These are phyloP conservation scores for Macaria notata DNA, from an alignment of 2,888 invertebrate species.

Conservation along the genomic window DNA sequence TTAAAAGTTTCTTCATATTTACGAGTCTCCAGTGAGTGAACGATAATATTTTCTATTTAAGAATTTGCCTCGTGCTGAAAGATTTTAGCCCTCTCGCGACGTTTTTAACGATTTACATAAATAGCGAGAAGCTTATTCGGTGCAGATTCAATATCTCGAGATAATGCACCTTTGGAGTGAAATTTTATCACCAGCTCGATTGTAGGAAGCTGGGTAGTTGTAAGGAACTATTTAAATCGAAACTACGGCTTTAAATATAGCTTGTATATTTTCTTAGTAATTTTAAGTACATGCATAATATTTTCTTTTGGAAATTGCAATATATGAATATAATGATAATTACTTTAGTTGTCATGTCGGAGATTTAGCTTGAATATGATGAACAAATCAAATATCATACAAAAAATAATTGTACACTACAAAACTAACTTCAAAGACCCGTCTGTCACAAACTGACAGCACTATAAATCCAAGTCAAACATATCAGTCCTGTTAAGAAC, in stretches of 20 bases:
- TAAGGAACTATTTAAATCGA: too few relatives aligned
- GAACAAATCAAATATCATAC: too few relatives aligned
- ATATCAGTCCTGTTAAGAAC: conserved; percentile 16
- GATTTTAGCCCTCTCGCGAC: conserved; percentile 19
- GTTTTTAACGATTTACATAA: conserved; percentile 25
- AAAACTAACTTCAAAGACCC: too few relatives aligned
- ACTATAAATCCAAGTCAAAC: conserved; percentile 2
- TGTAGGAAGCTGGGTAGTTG: too few relatives aligned
- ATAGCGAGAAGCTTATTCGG: conserved; percentile 27
- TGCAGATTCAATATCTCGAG: conserved; percentile 22
- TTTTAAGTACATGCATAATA: too few relatives aligned
- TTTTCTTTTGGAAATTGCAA: too few relatives aligned
- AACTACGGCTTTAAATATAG: too few relatives aligned
- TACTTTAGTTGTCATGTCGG: too few relatives aligned
- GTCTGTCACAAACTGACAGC: not conserved
- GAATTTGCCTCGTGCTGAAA: conserved; percentile 17
- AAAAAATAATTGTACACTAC: too few relatives aligned
- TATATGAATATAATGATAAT: too few relatives aligned
- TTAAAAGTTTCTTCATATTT: conserved; percentile 17
- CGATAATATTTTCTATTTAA: conserved; percentile 21
- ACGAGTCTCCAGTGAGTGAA: conserved; percentile 8
- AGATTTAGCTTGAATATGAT: too few relatives aligned
- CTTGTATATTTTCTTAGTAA: too few relatives aligned
- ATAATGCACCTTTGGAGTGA: conserved; percentile 13
- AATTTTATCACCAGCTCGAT: not conserved